Evolutionary conservation across 2,797 vertebrate genomes (phyloP), one percentile per base, ranked within the genome.

Genomic region (Siniperca scherzeri): DNA sequence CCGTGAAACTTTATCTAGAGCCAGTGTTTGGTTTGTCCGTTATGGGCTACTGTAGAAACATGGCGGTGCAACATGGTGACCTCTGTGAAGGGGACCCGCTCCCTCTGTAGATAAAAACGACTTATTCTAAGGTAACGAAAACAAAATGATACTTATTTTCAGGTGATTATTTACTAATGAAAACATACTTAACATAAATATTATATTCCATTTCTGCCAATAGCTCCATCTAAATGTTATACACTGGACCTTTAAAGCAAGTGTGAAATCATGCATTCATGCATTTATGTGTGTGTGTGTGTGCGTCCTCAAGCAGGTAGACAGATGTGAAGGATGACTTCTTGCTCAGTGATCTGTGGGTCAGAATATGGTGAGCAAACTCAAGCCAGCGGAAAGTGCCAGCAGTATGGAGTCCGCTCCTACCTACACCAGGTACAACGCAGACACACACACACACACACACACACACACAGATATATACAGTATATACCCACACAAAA

Each of bases 351-450:
- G 91, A 93, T 97, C 93, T 98, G 97, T 76, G 95, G 97, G 86
- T 96, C 97, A 74, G 97, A 94, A 90, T 96, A 97, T 1, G 69
- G 74, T 7, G 97, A 95, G 90, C 96, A 97, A 9, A 73, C 74
- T 8, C 97, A 96, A 84, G 65, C 94, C 0, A 93, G 94, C 48
- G 94, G 95, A 30, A 93, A 95, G 53, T 93, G 94, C 92, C 98
- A 97, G 86, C 97, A 97, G 91, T 99, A 99, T 0, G 98, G 99
- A 76, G 98, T 99, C 85, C 98, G 98, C 56, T 99, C 99, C 85
- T 99, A 99, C 91, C 96, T 99, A 89, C 99, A 99, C 89, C 98
- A 95, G 94, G 94, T 95, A 88, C 14, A 75, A 55, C 9, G 53
- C 52, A 52, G 4, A 60, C 56, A 65, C 27, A 38, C 50, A 38